phyloP scores from a whole-genome alignment of 2,888 invertebrate genomes.

The Chrysotoxum bicinctum region DNA sequence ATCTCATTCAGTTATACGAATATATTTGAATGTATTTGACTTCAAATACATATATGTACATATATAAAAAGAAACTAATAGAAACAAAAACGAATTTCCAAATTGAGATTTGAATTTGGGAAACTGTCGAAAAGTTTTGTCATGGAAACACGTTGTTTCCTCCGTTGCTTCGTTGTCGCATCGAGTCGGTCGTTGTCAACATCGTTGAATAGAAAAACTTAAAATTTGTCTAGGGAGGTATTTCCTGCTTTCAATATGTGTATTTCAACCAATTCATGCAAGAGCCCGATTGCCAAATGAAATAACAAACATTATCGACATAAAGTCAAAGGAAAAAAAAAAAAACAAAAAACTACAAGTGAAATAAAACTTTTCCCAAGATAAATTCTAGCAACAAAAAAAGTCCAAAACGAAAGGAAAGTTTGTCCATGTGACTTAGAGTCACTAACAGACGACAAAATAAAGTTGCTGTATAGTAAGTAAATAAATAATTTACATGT shows the following conservation, averaged over 20 bases:
- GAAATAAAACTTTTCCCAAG: constrained; percentile 41
- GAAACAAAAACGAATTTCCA: constrained; percentile 11
- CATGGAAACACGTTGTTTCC: constrained; percentile 33
- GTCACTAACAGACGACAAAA: constrained; percentile 1
- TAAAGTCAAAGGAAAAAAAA: constrained; percentile 3
- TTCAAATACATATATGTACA: no score
- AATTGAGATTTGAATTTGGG: constrained; percentile 61
- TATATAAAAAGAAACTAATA: constrained; percentile 9
- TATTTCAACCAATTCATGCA: constrained; percentile 17
- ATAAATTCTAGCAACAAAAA: constrained; percentile 33
- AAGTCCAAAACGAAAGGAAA: neutral
- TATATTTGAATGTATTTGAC: constrained; percentile 10
- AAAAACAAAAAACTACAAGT: constrained; percentile 10
- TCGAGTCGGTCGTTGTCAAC: neutral
- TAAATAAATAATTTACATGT: constrained; percentile 43
- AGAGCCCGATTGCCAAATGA: constrained; percentile 33
- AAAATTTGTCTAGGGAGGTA: neutral
- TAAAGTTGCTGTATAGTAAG: neutral
- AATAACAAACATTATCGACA: constrained; percentile 44
- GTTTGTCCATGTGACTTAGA: constrained; percentile 34
- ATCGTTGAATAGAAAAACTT: constrained; percentile 29
- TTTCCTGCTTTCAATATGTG: constrained; percentile 11
- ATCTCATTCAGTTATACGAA: neutral
- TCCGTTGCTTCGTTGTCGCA: no score
- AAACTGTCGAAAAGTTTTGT: constrained; percentile 51